Conservation (phyloP, 2,797 vertebrate genomes). For the Darevskia mixta region DNA sequence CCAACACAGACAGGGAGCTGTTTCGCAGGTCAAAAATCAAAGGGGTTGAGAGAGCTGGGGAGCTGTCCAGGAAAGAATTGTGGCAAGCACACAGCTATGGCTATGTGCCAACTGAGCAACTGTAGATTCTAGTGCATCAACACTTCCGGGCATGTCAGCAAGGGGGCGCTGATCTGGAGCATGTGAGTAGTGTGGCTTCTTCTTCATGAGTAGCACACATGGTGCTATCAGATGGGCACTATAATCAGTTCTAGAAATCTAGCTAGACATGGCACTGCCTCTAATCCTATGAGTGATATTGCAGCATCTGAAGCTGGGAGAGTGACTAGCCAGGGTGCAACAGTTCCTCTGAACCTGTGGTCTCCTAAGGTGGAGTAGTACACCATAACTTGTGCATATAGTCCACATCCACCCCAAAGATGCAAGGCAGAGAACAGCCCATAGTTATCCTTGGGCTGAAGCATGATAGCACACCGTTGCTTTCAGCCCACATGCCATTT, state of each 20-base stretch:
- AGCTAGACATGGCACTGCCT: neutral
- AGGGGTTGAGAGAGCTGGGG: neutral
- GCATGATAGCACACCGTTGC: neutral
- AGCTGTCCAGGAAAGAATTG: neutral
- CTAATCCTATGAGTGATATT: neutral
- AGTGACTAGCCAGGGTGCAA: neutral
- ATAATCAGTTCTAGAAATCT: neutral
- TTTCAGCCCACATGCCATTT: neutral
- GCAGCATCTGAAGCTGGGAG: neutral
- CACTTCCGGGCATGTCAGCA: neutral
- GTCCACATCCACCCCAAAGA: neutral
- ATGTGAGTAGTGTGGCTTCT: neutral
- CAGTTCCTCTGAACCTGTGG: neutral
- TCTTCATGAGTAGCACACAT: neutral
- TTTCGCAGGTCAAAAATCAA: neutral
- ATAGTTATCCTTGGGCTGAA: neutral
- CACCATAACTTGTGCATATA: neutral
- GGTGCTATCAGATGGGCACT: neutral
- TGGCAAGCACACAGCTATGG: neutral
- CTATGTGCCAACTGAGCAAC: too few relatives aligned
- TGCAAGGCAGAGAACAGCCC: neutral
- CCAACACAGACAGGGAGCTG: neutral
- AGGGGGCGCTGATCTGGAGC: neutral
- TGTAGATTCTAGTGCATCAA: neutral
- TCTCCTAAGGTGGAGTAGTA: too few relatives aligned